Evolutionary conservation across 1,140 invertebrate species (phyloP).

Genomic region (Papilio polyxenes): DNA sequence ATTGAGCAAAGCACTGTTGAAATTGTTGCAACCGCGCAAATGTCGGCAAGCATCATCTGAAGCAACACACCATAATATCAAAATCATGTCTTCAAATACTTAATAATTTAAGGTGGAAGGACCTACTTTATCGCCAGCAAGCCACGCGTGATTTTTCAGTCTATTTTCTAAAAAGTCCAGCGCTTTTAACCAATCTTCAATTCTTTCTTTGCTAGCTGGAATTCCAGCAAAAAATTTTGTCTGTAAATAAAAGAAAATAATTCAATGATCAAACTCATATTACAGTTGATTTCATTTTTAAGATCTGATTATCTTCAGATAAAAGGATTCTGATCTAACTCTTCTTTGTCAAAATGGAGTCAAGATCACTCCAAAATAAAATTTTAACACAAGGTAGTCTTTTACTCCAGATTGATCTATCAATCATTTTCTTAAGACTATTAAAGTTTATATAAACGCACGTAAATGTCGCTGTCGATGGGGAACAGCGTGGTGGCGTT

Average conservation of each 20-base stretch:
- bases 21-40: slow-evolving; percentile 61
- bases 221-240: slow-evolving; percentile 58
- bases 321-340: too few species aligned
- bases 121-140: slow-evolving; percentile 60
- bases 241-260: slow-evolving; percentile 48
- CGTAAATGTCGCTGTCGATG: slow-evolving; percentile 62
- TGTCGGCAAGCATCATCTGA: slow-evolving; percentile 64
- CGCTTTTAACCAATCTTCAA: slow-evolving; percentile 54
- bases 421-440: background rate
- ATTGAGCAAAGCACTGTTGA: slow-evolving; percentile 56
- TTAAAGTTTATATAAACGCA: slow-evolving; percentile 48
- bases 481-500: slow-evolving; percentile 64
- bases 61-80: slow-evolving; percentile 42
- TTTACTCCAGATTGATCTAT: too few species aligned
- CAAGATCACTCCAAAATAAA: too few species aligned
- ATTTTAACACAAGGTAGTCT: too few species aligned
- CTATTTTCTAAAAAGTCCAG: slow-evolving; percentile 59
- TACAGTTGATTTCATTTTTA: too few species aligned
- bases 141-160: slow-evolving; percentile 51
- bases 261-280: too few species aligned
- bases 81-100: background rate
- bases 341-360: too few species aligned
- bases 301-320: too few species aligned
- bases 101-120: background rate
- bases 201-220: slow-evolving; percentile 46